Evolutionary conservation across 2,797 vertebrate species (phyloP).

Genomic region (Sandelia bainsii): DNA sequence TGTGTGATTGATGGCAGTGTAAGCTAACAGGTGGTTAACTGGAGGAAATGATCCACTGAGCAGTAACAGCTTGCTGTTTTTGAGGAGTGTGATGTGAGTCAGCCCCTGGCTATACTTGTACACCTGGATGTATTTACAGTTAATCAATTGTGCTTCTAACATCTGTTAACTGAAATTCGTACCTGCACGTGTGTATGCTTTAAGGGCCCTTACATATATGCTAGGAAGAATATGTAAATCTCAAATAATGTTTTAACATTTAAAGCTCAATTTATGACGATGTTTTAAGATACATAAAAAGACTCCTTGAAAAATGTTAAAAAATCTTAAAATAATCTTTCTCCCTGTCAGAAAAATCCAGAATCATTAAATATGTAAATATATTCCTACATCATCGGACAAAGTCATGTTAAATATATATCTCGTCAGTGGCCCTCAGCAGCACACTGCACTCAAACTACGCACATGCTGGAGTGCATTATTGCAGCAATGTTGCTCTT

Average conservation of each 20-base stretch:
- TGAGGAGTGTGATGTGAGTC: conserved; percentile 7
- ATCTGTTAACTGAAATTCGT: conserved; percentile 21
- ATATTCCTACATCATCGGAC: neutral
- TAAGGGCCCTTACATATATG: neutral
- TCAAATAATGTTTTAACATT: neutral
- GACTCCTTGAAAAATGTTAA: neutral
- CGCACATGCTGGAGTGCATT: neutral
- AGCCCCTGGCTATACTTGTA: conserved; percentile 7
- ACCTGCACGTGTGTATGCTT: neutral
- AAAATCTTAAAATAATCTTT: neutral
- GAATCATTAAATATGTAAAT: neutral
- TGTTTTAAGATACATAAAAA: neutral
- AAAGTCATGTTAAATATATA: conserved; percentile 12
- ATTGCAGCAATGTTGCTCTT: neutral
- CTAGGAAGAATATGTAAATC: conserved; percentile 1
- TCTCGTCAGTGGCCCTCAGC: conserved; percentile 10
- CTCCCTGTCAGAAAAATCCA: neutral
- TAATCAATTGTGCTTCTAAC: conserved; percentile 28
- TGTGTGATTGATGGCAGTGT: conserved; percentile 22
- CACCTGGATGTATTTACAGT: conserved; percentile 27
- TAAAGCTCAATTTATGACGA: neutral
- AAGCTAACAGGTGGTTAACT: conserved; percentile 46
- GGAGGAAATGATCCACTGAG: conserved; percentile 12
- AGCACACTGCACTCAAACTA: neutral
- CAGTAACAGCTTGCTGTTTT: conserved; percentile 8